Evolutionary conservation across 2,113 vertebrate genomes (phyloP).

Genomic region (Delphinapterus leucas): DNA sequence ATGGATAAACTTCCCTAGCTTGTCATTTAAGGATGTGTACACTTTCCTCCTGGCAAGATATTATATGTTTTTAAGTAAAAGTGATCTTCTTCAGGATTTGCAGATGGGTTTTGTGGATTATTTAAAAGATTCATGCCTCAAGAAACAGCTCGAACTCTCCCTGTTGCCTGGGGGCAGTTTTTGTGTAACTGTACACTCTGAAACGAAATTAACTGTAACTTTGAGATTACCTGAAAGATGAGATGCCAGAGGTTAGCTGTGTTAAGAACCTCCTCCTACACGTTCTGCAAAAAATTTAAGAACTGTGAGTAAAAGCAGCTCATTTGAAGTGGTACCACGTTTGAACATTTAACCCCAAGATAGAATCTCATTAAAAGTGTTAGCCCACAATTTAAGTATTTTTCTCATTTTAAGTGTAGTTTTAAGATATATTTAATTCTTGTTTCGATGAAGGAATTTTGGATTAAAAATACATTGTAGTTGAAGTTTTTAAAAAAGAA

Average conservation of each 20-base stretch:
- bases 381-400: not conserved
- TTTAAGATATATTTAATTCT: constrained; percentile 1
- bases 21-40: not conserved
- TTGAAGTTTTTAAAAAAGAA: not conserved
- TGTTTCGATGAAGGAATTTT: constrained; percentile 18
- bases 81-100: not conserved
- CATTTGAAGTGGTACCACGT: not conserved
- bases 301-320: not conserved
- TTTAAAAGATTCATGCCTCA: not conserved
- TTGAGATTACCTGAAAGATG: not conserved
- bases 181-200: not conserved
- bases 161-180: not conserved
- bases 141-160: not conserved
- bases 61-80: not conserved
- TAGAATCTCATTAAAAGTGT: not conserved
- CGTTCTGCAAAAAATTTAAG: not conserved
- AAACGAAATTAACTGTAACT: constrained; percentile 13
- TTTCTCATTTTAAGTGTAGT: constrained; percentile 11
- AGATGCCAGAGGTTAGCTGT: not conserved
- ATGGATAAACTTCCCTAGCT: not conserved
- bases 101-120: not conserved
- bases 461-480: not conserved
- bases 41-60: not conserved
- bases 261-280: not conserved
- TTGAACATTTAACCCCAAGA: not conserved